Evolutionary conservation across 1,140 invertebrate genomes (phyloP).

Genomic region (Aphelinus certus): DNA sequence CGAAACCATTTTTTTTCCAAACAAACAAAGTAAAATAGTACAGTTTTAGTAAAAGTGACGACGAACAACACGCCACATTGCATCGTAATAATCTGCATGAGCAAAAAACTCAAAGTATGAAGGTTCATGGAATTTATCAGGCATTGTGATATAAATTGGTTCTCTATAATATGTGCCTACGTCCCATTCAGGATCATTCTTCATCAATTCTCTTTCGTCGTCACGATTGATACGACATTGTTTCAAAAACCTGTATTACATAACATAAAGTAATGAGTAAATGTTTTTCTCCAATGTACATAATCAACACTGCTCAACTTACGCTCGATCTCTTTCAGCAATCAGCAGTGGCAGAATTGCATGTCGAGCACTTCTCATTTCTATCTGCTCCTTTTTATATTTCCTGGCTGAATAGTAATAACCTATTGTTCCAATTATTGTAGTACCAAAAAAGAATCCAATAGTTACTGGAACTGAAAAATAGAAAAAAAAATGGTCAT

Average conservation of each 20-base stretch:
- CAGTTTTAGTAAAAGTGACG: conserved; percentile 29
- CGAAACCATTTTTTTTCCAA: not conserved
- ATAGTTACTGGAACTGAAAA: conserved; percentile 34
- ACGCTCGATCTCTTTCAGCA: conserved; percentile 85
- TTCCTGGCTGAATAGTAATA: conserved; percentile 46
- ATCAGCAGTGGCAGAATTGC: conserved; percentile 79
- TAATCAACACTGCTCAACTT: conserved; percentile 49
- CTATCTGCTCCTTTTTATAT: conserved; percentile 70
- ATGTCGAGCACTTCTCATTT: conserved; percentile 78
- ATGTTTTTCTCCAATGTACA: not conserved
- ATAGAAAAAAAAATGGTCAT: not conserved
- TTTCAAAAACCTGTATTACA: conserved; percentile 73
- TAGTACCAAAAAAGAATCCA: conserved; percentile 59
- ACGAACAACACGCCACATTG: not conserved
- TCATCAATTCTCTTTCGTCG: conserved; percentile 87
- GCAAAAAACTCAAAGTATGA: conserved; percentile 77
- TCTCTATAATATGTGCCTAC: conserved; percentile 88
- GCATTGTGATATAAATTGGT: conserved; percentile 72
- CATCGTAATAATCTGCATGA: conserved; percentile 59
- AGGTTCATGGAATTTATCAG: conserved; percentile 70
- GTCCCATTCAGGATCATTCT: conserved; percentile 87
- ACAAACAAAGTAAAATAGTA: conserved; percentile 25
- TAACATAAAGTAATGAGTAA: not conserved
- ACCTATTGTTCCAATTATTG: conserved; percentile 66
- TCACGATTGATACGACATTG: conserved; percentile 83